Base-by-base conservation (phyloP, 2,888 invertebrate genomes). In the Iselma pallidipennis region DNA sequence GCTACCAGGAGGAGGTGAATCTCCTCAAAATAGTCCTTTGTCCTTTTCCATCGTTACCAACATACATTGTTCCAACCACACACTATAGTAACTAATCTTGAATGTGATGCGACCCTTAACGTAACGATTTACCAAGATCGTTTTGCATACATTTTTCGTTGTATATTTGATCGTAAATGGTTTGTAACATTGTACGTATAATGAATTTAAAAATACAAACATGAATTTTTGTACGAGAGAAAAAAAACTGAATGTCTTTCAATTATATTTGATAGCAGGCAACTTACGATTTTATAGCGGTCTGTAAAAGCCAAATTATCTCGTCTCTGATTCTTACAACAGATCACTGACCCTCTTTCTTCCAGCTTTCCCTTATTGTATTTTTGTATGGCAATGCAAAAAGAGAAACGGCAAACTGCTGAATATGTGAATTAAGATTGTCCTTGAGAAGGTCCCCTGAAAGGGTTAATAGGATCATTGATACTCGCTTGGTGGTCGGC, bases 21-120 rank as follows among this genome's bases (percentile, higher is more conserved):
- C 67, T 56, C 67, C 70, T 62, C 58, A 49, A 69, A 68, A 67
- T 64, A 52, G 56, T 57, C 64, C 71, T 69, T 71, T 71, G 71
- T 71, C 54, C 63, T 54, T 33, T 50, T 37, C 16, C 16, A 37
- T 37, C 37, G 37, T 16, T 37, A 37, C 6, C 37, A 37, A 37
- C n/a, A n/a, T n/a, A n/a, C n/a, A n/a, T n/a, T n/a, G n/a, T n/a
- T n/a, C n/a, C n/a, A n/a, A n/a, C n/a, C n/a, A 37, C 16, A n/a
- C 31, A 33, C 14, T 14, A 33, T 33, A 14, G 1, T 14, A 37
- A 19, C 16, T 7, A 19, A 7, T 37, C 16, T 37, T 37, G 16
- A 19, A 37, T 16, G 6, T 12, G 12, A 29, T 33, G 14, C 1
- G n/a, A 1, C 5, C 5, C 9, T 14, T 14, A 33, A 33, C 33